phyloP scores from a whole-genome alignment of 2,888 invertebrate species.

The Ectemnius continuus region DNA sequence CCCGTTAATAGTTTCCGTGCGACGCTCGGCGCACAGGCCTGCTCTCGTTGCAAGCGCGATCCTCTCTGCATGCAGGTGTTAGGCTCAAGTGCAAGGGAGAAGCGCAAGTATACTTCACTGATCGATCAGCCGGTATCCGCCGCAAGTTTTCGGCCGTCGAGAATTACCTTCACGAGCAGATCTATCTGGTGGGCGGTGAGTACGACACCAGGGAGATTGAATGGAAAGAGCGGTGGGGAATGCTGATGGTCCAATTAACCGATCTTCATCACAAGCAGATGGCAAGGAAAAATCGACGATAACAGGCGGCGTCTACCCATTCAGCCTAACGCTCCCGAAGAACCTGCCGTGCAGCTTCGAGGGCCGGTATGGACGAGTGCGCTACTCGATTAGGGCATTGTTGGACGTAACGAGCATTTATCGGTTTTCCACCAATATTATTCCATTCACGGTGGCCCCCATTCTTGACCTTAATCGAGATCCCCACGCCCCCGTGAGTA shows the following conservation, averaged over 20 bases:
- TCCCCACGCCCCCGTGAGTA: conserved; percentile 70
- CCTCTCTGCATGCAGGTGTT: conserved; percentile 57
- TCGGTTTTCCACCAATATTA: conserved; percentile 59
- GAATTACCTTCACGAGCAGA: conserved; percentile 64
- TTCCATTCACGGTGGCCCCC: conserved; percentile 79
- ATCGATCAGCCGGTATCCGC: conserved; percentile 68
- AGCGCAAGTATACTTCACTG: conserved; percentile 69
- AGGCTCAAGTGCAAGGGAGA: conserved; percentile 68
- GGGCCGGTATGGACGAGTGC: conserved; percentile 77
- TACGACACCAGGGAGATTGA: conserved; percentile 6
- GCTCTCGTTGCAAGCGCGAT: background rate
- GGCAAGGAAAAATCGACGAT: conserved; percentile 58
- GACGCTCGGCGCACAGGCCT: background rate
- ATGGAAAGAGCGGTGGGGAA: background rate
- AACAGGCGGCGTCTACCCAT: conserved; percentile 74
- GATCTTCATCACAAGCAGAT: conserved; percentile 52
- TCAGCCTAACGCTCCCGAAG: conserved; percentile 77
- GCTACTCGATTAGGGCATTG: conserved; percentile 77
- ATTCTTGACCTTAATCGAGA: conserved; percentile 78
- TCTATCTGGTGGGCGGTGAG: conserved; percentile 66
- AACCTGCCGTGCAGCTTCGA: conserved; percentile 76
- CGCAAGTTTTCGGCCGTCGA: conserved; percentile 65
- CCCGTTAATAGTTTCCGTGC: background rate
- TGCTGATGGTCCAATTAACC: conserved; percentile 26
- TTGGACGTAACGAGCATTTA: conserved; percentile 70